phyloP scores from a whole-genome alignment of 2,888 invertebrate species.

The Omphaloscelis lunosa region DNA sequence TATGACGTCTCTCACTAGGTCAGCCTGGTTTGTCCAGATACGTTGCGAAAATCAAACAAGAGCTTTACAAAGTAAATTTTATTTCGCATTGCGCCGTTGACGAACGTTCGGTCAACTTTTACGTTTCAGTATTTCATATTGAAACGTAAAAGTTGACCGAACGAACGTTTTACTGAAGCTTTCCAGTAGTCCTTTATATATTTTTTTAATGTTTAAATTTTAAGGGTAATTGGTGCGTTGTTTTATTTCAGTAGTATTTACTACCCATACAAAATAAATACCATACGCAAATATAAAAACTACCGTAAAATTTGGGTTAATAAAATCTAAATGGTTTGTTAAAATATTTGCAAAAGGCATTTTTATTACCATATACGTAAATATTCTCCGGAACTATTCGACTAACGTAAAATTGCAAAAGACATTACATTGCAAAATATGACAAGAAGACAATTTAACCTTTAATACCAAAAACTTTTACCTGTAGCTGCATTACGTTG shows the following conservation, averaged over 20 bases:
- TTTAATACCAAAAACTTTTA: too few relatives aligned
- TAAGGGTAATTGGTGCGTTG: too few relatives aligned
- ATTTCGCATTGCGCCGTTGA: conserved; percentile 29
- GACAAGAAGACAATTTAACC: not conserved
- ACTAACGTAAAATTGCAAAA: not conserved
- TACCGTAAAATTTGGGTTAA: not conserved
- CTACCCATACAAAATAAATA: not conserved
- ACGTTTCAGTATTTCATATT: conserved; percentile 9
- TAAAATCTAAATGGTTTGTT: not conserved
- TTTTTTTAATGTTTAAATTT: not conserved
- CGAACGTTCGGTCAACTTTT: conserved; percentile 29
- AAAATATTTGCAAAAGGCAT: not conserved
- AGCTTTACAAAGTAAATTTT: conserved; percentile 28
- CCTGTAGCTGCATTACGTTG: too few relatives aligned
- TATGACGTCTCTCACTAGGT: conserved; percentile 20
- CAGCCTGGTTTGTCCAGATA: conserved; percentile 29
- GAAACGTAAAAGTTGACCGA: too few relatives aligned
- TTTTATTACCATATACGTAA: not conserved
- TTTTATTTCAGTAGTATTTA: conserved; percentile 1
- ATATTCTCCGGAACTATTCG: not conserved
- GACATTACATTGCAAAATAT: not conserved
- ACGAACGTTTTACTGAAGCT: not conserved
- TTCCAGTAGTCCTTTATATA: not conserved
- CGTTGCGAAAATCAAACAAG: conserved; percentile 45
- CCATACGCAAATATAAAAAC: not conserved